phyloP scores from a whole-genome alignment of 2,113 vertebrate genomes.

The Ornithorhynchus anatinus region DNA sequence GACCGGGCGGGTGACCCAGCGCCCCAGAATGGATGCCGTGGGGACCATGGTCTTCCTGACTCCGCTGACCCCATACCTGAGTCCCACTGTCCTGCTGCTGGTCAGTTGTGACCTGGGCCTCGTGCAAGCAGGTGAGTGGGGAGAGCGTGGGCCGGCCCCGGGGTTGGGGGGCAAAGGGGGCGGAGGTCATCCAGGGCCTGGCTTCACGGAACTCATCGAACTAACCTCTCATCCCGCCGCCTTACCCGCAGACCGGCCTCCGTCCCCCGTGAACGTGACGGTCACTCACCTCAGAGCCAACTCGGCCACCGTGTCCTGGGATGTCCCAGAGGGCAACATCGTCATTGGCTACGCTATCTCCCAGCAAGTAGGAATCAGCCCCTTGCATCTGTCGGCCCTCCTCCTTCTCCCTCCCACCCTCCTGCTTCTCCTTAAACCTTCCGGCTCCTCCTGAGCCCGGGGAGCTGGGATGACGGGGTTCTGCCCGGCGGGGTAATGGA shows the following conservation, averaged over 20 bases:
- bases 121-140: conserved; percentile 88
- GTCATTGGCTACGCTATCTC: conserved; percentile 97
- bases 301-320: conserved; percentile 95
- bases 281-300: conserved; percentile 93
- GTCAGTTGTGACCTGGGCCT: conserved; percentile 88
- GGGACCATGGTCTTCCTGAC: conserved; percentile 54
- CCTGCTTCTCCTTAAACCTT: background rate
- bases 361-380: conserved; percentile 83
- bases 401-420: background rate
- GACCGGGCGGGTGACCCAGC: conserved; percentile 36
- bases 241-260: conserved; percentile 85
- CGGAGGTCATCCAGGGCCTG: background rate
- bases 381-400: no score
- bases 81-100: conserved; percentile 80
- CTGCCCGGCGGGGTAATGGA: no score
- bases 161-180: fast-evolving
- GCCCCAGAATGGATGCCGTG: conserved; percentile 19
- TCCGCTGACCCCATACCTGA: conserved; percentile 53
- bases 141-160: background rate
- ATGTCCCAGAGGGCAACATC: conserved; percentile 93
- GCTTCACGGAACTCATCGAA: background rate
- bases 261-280: conserved; percentile 93
- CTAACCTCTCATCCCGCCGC: conserved; percentile 28
- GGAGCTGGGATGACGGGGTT: background rate
- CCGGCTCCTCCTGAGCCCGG: background rate